Evolutionary conservation across 2,113 vertebrate species (phyloP).

Genomic region (Salvelinus sp.): DNA sequence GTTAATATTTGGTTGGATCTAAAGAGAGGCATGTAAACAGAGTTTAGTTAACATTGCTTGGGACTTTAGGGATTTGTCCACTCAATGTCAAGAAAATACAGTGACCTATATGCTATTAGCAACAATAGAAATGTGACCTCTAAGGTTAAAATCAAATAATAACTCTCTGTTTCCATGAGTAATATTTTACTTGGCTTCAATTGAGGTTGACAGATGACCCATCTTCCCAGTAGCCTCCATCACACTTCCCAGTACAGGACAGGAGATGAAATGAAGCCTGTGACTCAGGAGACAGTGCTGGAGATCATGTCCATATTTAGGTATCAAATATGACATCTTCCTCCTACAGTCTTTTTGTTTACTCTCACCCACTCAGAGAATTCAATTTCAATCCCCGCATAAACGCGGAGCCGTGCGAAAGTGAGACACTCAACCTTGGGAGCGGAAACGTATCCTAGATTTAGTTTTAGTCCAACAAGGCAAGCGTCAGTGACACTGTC

Average conservation of each 20-base stretch:
- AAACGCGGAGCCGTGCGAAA: slow-evolving; percentile 25
- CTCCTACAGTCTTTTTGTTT: slow-evolving; percentile 21
- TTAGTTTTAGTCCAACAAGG: not conserved
- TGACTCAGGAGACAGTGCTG: not conserved
- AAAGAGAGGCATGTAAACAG: slow-evolving; percentile 6
- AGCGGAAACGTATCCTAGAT: slow-evolving; percentile 42
- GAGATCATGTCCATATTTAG: slow-evolving; percentile 8
- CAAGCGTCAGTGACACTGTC: slow-evolving; percentile 8
- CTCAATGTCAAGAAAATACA: not conserved
- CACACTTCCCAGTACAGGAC: not conserved
- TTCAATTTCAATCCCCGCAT: slow-evolving; percentile 29
- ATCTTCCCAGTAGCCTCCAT: not conserved
- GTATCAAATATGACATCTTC: slow-evolving; percentile 28
- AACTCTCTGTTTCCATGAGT: not conserved
- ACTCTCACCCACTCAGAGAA: slow-evolving; percentile 31
- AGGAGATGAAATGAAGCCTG: not conserved
- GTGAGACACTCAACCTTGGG: slow-evolving; percentile 23
- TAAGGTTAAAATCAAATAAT: not conserved
- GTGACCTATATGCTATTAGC: not conserved
- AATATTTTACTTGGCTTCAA: not conserved
- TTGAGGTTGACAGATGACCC: not conserved
- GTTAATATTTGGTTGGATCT: slow-evolving; percentile 16
- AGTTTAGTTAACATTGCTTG: not conserved
- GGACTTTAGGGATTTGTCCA: not conserved
- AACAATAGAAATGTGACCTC: not conserved